These are phyloP conservation scores for Cetonia aurata DNA, from an alignment of 2,888 invertebrate species.

Conservation along the genomic window DNA sequence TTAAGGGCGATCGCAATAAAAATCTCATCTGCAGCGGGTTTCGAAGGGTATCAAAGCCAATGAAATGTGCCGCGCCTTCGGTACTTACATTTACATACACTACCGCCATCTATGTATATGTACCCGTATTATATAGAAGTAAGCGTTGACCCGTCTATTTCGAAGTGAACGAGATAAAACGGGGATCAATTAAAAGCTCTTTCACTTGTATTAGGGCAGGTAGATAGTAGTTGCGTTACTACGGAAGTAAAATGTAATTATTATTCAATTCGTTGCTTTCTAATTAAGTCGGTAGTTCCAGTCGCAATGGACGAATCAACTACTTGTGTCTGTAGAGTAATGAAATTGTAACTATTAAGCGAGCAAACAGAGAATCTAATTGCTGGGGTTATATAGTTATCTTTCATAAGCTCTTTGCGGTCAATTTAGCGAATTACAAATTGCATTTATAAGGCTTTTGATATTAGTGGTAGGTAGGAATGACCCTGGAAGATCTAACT, in stretches of 20 bases:
- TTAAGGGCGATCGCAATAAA: slow-evolving; percentile 18
- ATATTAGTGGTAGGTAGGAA: no score
- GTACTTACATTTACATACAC: slow-evolving; percentile 1
- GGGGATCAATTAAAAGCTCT: not conserved
- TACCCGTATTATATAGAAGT: not conserved
- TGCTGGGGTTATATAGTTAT: not conserved
- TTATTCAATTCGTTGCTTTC: slow-evolving; percentile 30
- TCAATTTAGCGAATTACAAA: not conserved
- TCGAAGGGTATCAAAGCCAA: slow-evolving; percentile 1
- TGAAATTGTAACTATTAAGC: slow-evolving; percentile 5
- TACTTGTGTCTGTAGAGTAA: slow-evolving; percentile 8
- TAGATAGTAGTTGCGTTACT: not conserved
- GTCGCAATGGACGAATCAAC: slow-evolving; percentile 10
- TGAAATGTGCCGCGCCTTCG: not conserved
- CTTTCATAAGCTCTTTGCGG: not conserved
- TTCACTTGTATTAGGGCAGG: not conserved
- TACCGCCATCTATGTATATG: not conserved
- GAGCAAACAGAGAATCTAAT: slow-evolving; percentile 4
- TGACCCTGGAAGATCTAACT: not conserved
- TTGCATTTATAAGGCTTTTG: no score
- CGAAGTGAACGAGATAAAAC: not conserved
- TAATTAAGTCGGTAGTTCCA: slow-evolving; percentile 25
- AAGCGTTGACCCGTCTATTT: slow-evolving; percentile 1
- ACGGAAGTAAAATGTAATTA: slow-evolving; percentile 6
- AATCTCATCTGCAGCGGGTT: not conserved